Percentiles rank a stretch among this genome's conserved stretches.
These are phyloP conservation scores for Corythaeola cristata DNA, from an alignment of 2,113 vertebrate genomes.

Conservation along the genomic window DNA sequence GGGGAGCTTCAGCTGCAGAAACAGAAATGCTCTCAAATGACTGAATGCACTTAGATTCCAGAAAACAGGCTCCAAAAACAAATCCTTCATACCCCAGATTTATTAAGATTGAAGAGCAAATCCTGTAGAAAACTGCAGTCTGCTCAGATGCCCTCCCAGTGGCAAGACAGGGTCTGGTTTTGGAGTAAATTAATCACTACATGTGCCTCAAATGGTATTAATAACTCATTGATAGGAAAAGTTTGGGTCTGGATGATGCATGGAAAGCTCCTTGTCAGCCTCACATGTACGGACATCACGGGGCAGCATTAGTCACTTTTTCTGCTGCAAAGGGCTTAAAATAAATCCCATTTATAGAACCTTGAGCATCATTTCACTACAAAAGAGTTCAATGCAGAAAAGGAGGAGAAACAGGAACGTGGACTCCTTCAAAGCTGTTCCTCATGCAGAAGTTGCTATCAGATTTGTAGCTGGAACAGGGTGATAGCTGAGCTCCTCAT, in stretches of 20 bases:
- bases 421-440: background rate
- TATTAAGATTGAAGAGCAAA: background rate
- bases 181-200: background rate
- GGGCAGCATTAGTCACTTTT: background rate
- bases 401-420: background rate
- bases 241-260: background rate
- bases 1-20: background rate
- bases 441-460: background rate
- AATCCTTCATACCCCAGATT: background rate
- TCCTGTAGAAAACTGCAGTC: background rate
- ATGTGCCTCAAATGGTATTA: background rate
- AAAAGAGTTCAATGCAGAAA: background rate
- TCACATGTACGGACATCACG: background rate
- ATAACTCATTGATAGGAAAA: background rate
- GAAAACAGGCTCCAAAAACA: background rate
- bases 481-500: background rate
- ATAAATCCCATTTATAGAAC: background rate
- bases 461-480: background rate
- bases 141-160: background rate
- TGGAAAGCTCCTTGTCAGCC: background rate
- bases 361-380: background rate
- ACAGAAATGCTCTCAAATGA: background rate
- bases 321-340: background rate
- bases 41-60: background rate
- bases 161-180: background rate